Evolutionary conservation across 2,797 vertebrate species (phyloP), one percentile per base, ranked within the genome.

Genomic region (Eutrigla gurnardus): DNA sequence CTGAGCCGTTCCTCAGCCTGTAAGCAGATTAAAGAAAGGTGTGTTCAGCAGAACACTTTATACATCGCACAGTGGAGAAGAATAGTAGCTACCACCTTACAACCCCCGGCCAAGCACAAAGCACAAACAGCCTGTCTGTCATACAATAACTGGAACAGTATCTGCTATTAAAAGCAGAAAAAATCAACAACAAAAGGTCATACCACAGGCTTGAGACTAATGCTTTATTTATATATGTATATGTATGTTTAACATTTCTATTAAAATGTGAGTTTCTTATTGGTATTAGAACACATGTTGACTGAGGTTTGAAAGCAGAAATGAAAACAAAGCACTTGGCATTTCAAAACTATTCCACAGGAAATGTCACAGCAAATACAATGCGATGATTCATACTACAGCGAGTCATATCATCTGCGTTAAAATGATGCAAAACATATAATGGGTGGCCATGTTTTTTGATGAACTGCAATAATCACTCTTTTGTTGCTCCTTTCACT

Each of bases 11-110:
- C 49, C 40, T 68, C 74, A 78, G 78, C 65, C 81, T 70, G 58
- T 92, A 91, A 90, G 84, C 82, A 91, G 89, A 90, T 93, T 91
- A 89, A 73, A 89, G 73, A 80, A 85, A 82, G 58, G 79, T 86
- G 60, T 66, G 74, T 85, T 93, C 88, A 91, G 89, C 88, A 88
- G 74, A 92, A 90, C 87, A 77, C 77, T 73, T 82, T 77, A 65
- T 65, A 80, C 6, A 10, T 52, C 84, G 66, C 80, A 73, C 45
- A 76, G 18, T 14, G 64, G 69, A 76, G 68, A 17, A 65, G 32
- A 71, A 25, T 25, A 25, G 46, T 46, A 57, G 50, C 15, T 49
- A 0, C 37, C 47, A 77, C 53, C 77, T 70, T 50, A 47, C 57
- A 76, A 75, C 70, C 62, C 62, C 70, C 70, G 81, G 71, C 57